These are phyloP conservation scores for Thunnus thynnus DNA, from an alignment of 2,113 vertebrate genomes.

Conservation along the genomic window DNA sequence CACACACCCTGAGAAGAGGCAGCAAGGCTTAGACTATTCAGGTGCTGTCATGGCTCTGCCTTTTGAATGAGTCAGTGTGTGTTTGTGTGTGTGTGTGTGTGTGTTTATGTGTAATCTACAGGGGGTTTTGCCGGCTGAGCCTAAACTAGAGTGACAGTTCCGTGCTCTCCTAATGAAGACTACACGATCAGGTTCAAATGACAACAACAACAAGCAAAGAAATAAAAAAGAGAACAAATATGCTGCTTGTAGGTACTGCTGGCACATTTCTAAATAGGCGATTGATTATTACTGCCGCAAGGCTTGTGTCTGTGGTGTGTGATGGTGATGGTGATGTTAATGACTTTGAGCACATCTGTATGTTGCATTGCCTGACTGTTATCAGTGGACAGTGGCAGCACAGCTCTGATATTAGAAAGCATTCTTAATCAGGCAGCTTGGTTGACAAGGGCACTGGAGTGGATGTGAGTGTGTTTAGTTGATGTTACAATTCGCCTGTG, in stretches of 20 bases:
- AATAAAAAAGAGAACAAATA: conserved; percentile 63
- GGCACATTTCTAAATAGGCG: conserved; percentile 52
- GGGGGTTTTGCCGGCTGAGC: conserved; percentile 58
- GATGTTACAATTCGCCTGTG: background rate
- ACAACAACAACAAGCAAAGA: conserved; percentile 61
- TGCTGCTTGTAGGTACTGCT: conserved; percentile 48
- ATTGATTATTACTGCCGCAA: conserved; percentile 45
- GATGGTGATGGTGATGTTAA: conserved; percentile 69
- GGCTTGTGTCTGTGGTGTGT: conserved; percentile 47
- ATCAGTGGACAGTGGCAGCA: conserved; percentile 39
- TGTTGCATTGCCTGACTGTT: conserved; percentile 41
- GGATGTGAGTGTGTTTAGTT: conserved; percentile 5
- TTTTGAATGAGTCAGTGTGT: conserved; percentile 14
- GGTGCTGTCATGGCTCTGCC: conserved; percentile 37
- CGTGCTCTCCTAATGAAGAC: conserved; percentile 68
- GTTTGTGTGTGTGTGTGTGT: conserved; percentile 35
- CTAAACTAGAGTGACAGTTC: conserved; percentile 72
- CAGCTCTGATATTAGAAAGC: conserved; percentile 48
- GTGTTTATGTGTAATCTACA: conserved; percentile 31
- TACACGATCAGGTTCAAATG: conserved; percentile 69
- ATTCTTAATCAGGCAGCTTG: conserved; percentile 54
- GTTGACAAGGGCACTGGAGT: conserved; percentile 46
- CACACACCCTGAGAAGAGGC: conserved; percentile 25
- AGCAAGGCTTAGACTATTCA: conserved; percentile 57
- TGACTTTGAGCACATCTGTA: conserved; percentile 60